phyloP scores from a whole-genome alignment of 2,113 vertebrate genomes.

The Passerina amoena region DNA sequence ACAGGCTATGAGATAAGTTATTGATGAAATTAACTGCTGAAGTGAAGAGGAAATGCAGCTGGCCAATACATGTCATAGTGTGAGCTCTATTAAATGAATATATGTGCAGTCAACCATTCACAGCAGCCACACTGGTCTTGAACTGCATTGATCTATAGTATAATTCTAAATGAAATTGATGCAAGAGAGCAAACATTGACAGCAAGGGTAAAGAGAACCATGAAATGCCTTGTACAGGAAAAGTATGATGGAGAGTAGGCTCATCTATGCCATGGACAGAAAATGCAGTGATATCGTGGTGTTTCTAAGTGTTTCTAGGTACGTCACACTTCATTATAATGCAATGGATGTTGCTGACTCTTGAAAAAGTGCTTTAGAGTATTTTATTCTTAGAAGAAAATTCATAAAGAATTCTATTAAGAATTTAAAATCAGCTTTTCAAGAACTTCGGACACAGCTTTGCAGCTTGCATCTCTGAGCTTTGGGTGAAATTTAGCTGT shows the following conservation, averaged over 20 bases:
- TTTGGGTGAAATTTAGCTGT: not conserved
- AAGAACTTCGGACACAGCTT: not conserved
- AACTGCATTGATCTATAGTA: conserved; percentile 89
- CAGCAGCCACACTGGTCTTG: conserved; percentile 80
- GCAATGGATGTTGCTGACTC: not conserved
- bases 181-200: conserved; percentile 88
- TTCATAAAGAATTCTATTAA: not conserved
- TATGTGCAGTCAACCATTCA: conserved; percentile 70
- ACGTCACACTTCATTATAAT: not conserved
- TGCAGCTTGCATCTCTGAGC: not conserved
- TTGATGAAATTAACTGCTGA: conserved; percentile 77
- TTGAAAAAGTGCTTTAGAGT: not conserved
- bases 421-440: not conserved
- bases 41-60: conserved; percentile 75
- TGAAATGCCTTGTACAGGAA: conserved; percentile 82
- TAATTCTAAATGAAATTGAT: conserved; percentile 94
- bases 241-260: conserved; percentile 84
- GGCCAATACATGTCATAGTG: conserved; percentile 72
- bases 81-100: conserved; percentile 75
- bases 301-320: not conserved
- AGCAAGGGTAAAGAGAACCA: conserved; percentile 89
- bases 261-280: conserved; percentile 17
- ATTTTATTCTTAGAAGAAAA: not conserved
- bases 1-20: conserved; percentile 70
- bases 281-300: not conserved